A percentile compares a stretch with the other conserved stretches of the same genome.
phyloP scores from a whole-genome alignment of 2,888 invertebrate genomes.

The Allophyes oxyacanthae region DNA sequence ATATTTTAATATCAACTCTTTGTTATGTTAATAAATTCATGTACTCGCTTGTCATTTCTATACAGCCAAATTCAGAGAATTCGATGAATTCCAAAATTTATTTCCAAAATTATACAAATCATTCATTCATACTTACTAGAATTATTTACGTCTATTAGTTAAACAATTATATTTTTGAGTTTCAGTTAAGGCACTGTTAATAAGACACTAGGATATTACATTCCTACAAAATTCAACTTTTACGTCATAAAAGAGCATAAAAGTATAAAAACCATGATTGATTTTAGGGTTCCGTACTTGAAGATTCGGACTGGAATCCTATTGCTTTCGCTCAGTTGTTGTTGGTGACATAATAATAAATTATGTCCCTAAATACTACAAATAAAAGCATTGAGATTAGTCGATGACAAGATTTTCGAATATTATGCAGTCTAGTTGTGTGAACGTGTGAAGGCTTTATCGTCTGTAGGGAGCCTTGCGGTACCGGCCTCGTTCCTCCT shows the following conservation, averaged over 20 bases:
- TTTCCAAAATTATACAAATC: too few species aligned
- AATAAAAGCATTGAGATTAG: slow-evolving; percentile 49
- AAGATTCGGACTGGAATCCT: slow-evolving; percentile 2
- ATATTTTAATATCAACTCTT: too few species aligned
- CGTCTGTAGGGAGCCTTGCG: slow-evolving; percentile 92
- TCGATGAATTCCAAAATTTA: too few species aligned
- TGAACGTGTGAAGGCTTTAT: slow-evolving; percentile 58
- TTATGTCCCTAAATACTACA: slow-evolving; percentile 1
- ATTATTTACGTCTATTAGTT: too few species aligned
- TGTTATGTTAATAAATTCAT: too few species aligned
- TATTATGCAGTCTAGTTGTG: slow-evolving; percentile 38
- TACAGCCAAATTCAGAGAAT: too few species aligned
- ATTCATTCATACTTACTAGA: too few species aligned
- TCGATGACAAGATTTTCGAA: slow-evolving; percentile 47
- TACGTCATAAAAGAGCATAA: too few species aligned
- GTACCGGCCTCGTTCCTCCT: slow-evolving; percentile 92
- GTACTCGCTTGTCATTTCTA: too few species aligned
- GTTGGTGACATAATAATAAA: slow-evolving; percentile 2
- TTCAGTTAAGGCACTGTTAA: slow-evolving; percentile 37
- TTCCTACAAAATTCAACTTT: slow-evolving; percentile 4
- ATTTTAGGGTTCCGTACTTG: slow-evolving; percentile 1
- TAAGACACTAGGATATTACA: slow-evolving; percentile 23
- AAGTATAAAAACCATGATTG: too few species aligned
- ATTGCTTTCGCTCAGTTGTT: not conserved
- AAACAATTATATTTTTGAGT: not conserved